These are phyloP conservation scores for Troglohyphantes excavatus DNA, from an alignment of 2,888 invertebrate species.

Conservation along the genomic window DNA sequence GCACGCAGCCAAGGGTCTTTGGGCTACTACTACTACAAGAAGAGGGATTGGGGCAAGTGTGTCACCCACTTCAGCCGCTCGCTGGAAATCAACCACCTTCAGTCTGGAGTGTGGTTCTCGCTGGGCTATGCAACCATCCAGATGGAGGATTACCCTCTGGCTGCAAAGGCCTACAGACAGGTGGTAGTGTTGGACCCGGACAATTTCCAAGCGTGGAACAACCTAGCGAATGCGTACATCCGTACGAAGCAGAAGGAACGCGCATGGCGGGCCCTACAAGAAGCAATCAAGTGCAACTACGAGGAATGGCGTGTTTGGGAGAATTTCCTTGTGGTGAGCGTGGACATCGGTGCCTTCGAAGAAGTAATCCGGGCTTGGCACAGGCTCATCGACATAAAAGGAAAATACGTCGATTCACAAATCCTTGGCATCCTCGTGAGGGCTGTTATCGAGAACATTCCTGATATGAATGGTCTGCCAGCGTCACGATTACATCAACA, in stretches of 20 bases:
- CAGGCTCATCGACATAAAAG: slow-evolving; percentile 91
- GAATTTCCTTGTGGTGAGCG: slow-evolving; percentile 93
- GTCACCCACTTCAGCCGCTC: slow-evolving; percentile 92
- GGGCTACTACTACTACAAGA: slow-evolving; percentile 89
- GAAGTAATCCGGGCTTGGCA: slow-evolving; percentile 93
- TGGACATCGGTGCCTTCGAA: slow-evolving; percentile 92
- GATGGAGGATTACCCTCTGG: slow-evolving; percentile 90
- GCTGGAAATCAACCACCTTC: slow-evolving; percentile 92
- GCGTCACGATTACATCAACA: slow-evolving; percentile 84
- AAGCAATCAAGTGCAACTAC: slow-evolving; percentile 94
- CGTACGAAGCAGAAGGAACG: slow-evolving; percentile 92
- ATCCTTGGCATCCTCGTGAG: slow-evolving; percentile 88
- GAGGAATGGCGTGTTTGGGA: slow-evolving; percentile 97
- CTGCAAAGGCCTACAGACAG: slow-evolving; percentile 92
- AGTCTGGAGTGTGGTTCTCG: slow-evolving; percentile 92
- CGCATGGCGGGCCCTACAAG: slow-evolving; percentile 92
- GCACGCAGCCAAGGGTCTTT: slow-evolving; percentile 94
- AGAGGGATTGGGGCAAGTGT: slow-evolving; percentile 89
- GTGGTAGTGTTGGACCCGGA: slow-evolving; percentile 93
- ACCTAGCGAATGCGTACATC: slow-evolving; percentile 95
- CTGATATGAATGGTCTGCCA: slow-evolving; percentile 85
- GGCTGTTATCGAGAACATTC: slow-evolving; percentile 87
- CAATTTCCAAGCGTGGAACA: slow-evolving; percentile 99
- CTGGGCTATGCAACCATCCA: slow-evolving; percentile 92
- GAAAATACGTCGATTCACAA: slow-evolving; percentile 89